phyloP scores from a whole-genome alignment of 2,797 vertebrate species.

The Bufotes viridis region DNA sequence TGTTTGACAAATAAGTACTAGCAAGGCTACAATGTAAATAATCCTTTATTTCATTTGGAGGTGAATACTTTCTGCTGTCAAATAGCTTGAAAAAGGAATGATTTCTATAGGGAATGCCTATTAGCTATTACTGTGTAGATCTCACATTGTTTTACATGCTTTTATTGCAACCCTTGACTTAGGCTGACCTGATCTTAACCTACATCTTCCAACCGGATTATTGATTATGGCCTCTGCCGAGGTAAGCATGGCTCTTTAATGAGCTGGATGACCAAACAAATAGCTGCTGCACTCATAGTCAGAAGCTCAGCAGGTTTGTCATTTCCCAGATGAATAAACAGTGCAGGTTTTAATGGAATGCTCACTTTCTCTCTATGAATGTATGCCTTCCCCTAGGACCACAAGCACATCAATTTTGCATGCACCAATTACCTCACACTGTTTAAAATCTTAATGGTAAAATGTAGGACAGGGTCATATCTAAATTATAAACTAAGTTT shows the following conservation, averaged over 20 bases:
- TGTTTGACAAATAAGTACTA: neutral
- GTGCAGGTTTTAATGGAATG: constrained; percentile 52
- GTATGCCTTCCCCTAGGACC: constrained; percentile 39
- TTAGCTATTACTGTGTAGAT: constrained; percentile 12
- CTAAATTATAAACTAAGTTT: constrained; percentile 42
- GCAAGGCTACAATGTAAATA: neutral
- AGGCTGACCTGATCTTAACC: constrained; percentile 39
- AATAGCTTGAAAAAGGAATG: neutral
- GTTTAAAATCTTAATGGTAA: constrained; percentile 59
- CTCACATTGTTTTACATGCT: neutral
- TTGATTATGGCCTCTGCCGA: neutral
- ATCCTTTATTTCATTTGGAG: neutral
- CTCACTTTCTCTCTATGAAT: constrained; percentile 54
- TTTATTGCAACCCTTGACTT: constrained; percentile 39
- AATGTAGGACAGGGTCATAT: constrained; percentile 50
- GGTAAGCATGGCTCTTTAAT: constrained; percentile 37
- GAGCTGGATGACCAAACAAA: constrained; percentile 52
- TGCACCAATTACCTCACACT: constrained; percentile 50
- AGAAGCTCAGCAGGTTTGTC: constrained; percentile 45
- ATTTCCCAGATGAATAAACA: constrained; percentile 55
- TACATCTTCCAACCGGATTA: constrained; percentile 23
- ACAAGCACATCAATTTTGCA: constrained; percentile 49
- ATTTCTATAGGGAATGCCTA: constrained; percentile 7
- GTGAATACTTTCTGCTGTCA: constrained; percentile 22
- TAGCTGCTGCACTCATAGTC: constrained; percentile 23